Percentiles rank a stretch among this genome's conserved stretches.
Conservation (phyloP, 2,797 vertebrate genomes). For the Gobionotothen gibberifrons region DNA sequence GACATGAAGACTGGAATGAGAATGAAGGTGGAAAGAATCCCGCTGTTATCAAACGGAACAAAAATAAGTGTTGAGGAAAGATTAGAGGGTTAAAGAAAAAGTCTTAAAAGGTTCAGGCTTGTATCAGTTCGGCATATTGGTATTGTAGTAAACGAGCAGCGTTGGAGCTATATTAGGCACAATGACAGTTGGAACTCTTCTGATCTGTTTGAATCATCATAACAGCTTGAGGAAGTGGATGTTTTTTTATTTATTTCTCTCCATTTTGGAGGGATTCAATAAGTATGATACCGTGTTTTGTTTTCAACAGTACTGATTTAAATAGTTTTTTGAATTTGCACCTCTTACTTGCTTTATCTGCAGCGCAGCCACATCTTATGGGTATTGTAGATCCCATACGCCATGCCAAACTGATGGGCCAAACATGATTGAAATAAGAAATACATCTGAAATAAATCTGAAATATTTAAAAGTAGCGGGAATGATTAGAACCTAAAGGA, state of each 20-base stretch:
- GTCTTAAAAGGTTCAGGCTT: slow-evolving; percentile 4
- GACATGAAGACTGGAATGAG: slow-evolving; percentile 14
- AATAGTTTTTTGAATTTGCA: too few species aligned
- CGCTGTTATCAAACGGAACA: slow-evolving; percentile 24
- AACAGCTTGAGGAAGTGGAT: too few species aligned
- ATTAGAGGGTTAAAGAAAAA: neutral
- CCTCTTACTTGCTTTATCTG: too few species aligned
- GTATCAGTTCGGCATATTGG: neutral
- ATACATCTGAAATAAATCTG: neutral
- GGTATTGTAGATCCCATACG: neutral
- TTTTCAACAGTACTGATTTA: too few species aligned
- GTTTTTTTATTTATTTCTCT: too few species aligned
- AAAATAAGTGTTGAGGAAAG: neutral
- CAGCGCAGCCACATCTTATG: too few species aligned
- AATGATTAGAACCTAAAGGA: too few species aligned
- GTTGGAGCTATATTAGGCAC: neutral
- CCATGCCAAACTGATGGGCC: neutral
- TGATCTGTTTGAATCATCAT: neutral
- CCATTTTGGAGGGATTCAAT: too few species aligned
- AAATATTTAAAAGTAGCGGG: neutral
- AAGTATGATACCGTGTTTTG: too few species aligned
- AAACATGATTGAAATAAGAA: neutral
- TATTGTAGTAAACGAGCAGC: neutral
- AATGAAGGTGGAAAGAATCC: slow-evolving; percentile 24
- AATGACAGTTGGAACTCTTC: neutral